Percentiles rank a stretch among this genome's conserved stretches.
phyloP scores from a whole-genome alignment of 2,888 invertebrate genomes.

The Linyphia triangularis region DNA sequence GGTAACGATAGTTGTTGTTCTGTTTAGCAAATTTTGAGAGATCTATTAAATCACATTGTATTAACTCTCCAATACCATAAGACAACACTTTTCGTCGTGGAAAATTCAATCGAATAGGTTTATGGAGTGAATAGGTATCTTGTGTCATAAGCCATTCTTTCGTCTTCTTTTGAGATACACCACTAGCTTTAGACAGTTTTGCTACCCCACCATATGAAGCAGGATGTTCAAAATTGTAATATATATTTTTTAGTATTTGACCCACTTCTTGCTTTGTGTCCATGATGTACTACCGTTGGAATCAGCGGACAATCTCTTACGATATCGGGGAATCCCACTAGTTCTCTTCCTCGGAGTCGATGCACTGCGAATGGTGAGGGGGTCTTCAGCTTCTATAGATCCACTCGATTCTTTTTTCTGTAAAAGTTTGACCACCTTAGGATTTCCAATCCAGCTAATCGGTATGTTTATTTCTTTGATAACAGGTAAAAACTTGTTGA shows the following conservation, averaged over 20 bases:
- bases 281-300: too few species aligned
- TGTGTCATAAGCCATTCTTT: constrained; percentile 17
- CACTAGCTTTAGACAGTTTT: not conserved
- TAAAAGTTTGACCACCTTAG: not conserved
- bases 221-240: constrained; percentile 4
- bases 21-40: constrained; percentile 8
- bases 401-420: not conserved
- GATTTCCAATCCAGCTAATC: not conserved
- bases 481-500: constrained; percentile 25
- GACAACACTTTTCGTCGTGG: not conserved
- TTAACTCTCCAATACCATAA: constrained; percentile 8
- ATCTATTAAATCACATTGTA: constrained; percentile 34
- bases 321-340: not conserved
- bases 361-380: too few species aligned
- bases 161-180: not conserved
- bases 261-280: not conserved
- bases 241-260: not conserved
- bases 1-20: not conserved
- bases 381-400: not conserved
- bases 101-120: constrained; percentile 14
- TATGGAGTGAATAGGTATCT: constrained; percentile 26
- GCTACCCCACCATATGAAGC: not conserved
- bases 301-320: not conserved
- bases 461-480: constrained; percentile 31
- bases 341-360: too few species aligned